Base-by-base conservation (phyloP, 2,888 invertebrate genomes). In the Drosophila acutilabella region DNA sequence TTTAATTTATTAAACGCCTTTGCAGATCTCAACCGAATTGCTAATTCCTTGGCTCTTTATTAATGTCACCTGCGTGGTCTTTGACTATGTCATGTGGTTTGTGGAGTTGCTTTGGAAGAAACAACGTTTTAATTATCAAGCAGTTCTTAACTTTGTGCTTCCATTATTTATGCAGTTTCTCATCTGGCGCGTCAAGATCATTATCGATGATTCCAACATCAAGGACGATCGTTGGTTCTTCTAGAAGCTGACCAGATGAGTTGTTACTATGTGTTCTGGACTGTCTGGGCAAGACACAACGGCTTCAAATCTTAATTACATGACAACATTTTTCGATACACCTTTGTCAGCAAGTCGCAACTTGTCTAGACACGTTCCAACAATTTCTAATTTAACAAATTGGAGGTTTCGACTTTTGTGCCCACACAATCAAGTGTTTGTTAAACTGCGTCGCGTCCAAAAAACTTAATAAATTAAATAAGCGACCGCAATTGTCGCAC, bases 231-330 rank as follows among this genome's bases (percentile, higher is more conserved):
- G 11, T 36, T 40, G 14, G 40, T 40, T 40, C 40, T 40, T 6
- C 40, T 14, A 36, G 14, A 1, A 6, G 5, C 36, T 13, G 30
- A 36, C 36, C 13, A 1, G 0, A 36, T 36, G 36, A 4, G 13
- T 36, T 30, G 30, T 30, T 30, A 30, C 30, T 30, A 30, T 30
- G 30, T 8, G 30, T 30, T 16, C 11, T 16, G 10, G 48, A 13
- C 48, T 33, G 48, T 50, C 48, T 50, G 48, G 48, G 16, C 16
- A 33, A 23, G 23, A n/a, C 56, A 68, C 60, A 30, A 30, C 60
- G 71, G 71, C 65, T 77, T 78, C 66, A 67, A 72, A 66, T 74
- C 8, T 78, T 74, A 78, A 78, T 78, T 78, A 69, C 74, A 66
- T 59, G 61, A 64, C 65, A 72, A 65, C n/a, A 68, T 68, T 30